Evolutionary conservation across 2,797 vertebrate genomes (phyloP), one percentile per base, ranked within the genome.

Genomic region (Chrysocyon brachyurus): DNA sequence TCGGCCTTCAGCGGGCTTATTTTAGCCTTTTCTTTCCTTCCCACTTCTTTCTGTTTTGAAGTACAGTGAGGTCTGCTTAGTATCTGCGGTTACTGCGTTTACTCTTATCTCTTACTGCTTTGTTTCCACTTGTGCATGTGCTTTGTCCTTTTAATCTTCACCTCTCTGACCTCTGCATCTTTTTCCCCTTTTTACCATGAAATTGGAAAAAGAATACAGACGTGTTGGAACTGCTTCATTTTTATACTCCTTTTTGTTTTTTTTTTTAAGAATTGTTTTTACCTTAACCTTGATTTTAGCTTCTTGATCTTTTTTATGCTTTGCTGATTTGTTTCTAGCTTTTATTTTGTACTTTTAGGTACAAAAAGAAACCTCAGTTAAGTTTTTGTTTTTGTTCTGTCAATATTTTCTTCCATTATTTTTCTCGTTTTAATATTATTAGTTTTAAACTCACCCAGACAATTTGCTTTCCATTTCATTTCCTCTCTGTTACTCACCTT

Each of bases 301-400:
- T 61, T 83, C 15, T 64, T 70, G 10, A 19, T 63, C 24, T 85
- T 87, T 66, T 66, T 92, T 46, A 59, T 8, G 72, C 6, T 63
- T 19, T 52, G 11, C 56, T 90, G 83, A 17, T 33, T 88, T 90
- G 46, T 83, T 82, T 73, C 46, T 87, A 57, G 59, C 16, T 90
- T 92, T 57, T 63, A 40, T 88, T 95, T 96, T 83, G 84, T 63
- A 63, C 57, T 79, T 79, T 73, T 17, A 86, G 59, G 26, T 63
- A 64, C 46, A 19, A 36, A 87, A 93, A 64, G 16, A 49, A 66
- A 66, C 28, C 28, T 61, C 14, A 3, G 31, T 40, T 87, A 54
- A 1, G 22, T 64, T 63, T 57, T 91, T 5, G 3, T 33, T 11
- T 24, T 57, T 73, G 14, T 78, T 79, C 49, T 89, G 15, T 90